phyloP scores from a whole-genome alignment of 2,888 invertebrate genomes.

The Tachystola acroxantha region DNA sequence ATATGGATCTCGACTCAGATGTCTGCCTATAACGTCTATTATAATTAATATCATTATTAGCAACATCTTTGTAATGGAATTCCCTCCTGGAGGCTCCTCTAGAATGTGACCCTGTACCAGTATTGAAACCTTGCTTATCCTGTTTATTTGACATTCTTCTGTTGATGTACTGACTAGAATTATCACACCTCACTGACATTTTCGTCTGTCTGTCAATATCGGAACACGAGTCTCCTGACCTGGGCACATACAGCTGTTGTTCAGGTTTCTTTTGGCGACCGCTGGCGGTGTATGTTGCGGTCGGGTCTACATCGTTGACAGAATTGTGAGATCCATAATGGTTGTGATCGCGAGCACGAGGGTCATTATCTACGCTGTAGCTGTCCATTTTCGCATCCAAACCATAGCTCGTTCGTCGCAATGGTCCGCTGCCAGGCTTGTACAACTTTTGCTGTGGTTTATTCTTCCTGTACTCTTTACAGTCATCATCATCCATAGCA shows the following conservation, averaged over 20 bases:
- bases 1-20: slow-evolving; percentile 81
- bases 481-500: slow-evolving; percentile 77
- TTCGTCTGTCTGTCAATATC: slow-evolving; percentile 54
- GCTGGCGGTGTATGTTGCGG: slow-evolving; percentile 36
- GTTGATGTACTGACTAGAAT: slow-evolving; percentile 62
- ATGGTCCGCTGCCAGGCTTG: slow-evolving; percentile 86
- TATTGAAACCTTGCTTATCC: slow-evolving; percentile 45
- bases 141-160: slow-evolving; percentile 53
- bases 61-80: slow-evolving; percentile 43
- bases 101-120: slow-evolving; percentile 44
- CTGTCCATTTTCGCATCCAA: slow-evolving; percentile 77
- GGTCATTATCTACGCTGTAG: slow-evolving; percentile 47
- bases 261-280: slow-evolving; percentile 62
- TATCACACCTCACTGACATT: slow-evolving; percentile 49
- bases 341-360: slow-evolving; percentile 43
- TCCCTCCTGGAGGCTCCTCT: slow-evolving; percentile 52
- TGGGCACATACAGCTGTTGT: slow-evolving; percentile 64
- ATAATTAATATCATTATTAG: slow-evolving; percentile 57
- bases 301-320: slow-evolving; percentile 46
- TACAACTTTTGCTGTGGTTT: slow-evolving; percentile 85
- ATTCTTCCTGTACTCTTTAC: slow-evolving; percentile 77
- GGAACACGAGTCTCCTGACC: slow-evolving; percentile 46
- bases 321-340: slow-evolving; percentile 64
- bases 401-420: slow-evolving; percentile 81
- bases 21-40: slow-evolving; percentile 73